Evolutionary conservation across 2,113 vertebrate genomes (phyloP).

Genomic region (Boulengeromyrus knoepffleri): DNA sequence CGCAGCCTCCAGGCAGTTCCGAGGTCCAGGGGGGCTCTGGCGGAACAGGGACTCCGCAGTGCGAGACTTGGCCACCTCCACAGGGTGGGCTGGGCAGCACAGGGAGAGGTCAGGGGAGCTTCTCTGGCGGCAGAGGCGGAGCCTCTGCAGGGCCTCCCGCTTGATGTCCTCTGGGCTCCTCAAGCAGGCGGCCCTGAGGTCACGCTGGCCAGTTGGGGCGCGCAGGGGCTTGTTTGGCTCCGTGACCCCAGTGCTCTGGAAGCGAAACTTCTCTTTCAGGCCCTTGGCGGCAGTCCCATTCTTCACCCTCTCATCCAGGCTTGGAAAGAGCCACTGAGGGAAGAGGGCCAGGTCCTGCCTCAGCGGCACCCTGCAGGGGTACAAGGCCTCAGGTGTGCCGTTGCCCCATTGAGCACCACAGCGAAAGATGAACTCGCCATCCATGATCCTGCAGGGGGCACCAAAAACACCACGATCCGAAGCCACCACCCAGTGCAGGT

Average conservation of each 20-base stretch:
- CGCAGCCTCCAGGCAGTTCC: background rate
- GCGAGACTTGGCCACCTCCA: constrained; percentile 54
- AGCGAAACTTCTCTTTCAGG: constrained; percentile 72
- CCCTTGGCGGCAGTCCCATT: constrained; percentile 56
- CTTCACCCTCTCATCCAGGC: constrained; percentile 57
- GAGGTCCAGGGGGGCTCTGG: constrained; percentile 23
- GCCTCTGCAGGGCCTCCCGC: constrained; percentile 66
- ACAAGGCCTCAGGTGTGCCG: constrained; percentile 52
- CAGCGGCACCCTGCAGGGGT: constrained; percentile 39
- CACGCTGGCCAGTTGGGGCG: constrained; percentile 45
- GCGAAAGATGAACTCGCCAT: constrained; percentile 68
- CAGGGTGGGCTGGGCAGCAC: constrained; percentile 33
- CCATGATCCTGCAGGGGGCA: constrained; percentile 60
- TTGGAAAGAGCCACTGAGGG: constrained; percentile 66
- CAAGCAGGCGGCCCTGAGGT: constrained; percentile 41
- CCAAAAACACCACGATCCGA: constrained; percentile 52
- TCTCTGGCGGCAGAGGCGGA: constrained; percentile 72
- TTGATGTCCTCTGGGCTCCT: constrained; percentile 73
- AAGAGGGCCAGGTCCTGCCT: constrained; percentile 61
- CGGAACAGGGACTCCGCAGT: constrained; percentile 55
- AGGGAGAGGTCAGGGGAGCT: constrained; percentile 69
- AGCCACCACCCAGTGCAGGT: constrained; percentile 67
- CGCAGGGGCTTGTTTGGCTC: constrained; percentile 64
- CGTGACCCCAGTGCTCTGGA: constrained; percentile 62
- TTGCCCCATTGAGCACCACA: constrained; percentile 65